Conservation (phyloP, 37 sponge, comb jelly and placozoan genomes). For the Spongilla lacustris region DNA sequence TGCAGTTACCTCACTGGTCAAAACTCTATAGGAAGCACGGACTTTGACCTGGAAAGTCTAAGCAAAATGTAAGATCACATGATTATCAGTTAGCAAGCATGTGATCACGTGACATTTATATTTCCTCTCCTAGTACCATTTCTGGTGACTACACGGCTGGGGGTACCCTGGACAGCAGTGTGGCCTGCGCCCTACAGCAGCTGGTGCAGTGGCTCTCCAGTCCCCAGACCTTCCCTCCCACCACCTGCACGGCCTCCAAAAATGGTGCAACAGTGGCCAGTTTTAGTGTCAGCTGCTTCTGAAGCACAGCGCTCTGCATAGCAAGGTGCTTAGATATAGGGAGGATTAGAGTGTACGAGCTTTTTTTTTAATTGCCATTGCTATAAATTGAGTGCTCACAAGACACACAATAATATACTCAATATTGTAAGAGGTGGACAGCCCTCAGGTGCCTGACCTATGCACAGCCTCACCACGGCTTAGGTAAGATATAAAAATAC, state of each 20-base stretch:
- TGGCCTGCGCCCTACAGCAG: not conserved
- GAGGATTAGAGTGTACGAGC: too few species aligned
- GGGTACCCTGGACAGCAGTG: not conserved
- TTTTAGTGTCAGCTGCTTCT: not conserved
- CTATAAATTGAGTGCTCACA: too few species aligned
- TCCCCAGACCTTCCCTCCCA: not conserved
- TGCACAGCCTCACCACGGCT: too few species aligned
- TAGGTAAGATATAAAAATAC: too few species aligned
- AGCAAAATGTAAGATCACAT: not conserved
- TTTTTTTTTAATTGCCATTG: too few species aligned
- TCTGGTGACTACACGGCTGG: not conserved
- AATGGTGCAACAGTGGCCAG: not conserved
- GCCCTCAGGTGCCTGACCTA: too few species aligned
- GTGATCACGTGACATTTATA: not conserved
- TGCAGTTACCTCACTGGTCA: not conserved
- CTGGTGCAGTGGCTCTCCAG: not conserved
- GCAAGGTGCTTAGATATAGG: too few species aligned
- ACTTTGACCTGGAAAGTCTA: not conserved
- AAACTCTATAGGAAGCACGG: not conserved
- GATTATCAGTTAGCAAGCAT: not conserved
- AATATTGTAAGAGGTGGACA: too few species aligned
- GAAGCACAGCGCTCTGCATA: not conserved
- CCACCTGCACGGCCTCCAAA: not conserved
- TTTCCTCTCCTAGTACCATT: not conserved
- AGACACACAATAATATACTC: too few species aligned